Base-by-base conservation (phyloP, 2,797 vertebrate genomes). In the Pseudomugil gertrudae region DNA sequence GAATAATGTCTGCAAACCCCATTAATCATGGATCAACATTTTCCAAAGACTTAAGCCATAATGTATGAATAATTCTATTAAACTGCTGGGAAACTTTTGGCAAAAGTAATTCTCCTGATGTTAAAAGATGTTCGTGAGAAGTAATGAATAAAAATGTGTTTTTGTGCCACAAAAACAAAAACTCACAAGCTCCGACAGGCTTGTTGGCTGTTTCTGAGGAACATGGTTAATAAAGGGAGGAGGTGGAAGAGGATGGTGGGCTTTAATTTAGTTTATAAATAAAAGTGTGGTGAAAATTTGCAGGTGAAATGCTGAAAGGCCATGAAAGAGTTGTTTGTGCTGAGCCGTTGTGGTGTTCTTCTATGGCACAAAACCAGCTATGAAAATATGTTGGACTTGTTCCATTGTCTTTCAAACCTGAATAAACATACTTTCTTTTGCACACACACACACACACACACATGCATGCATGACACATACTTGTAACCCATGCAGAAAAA, bases 11-110 rank as follows among this genome's bases (percentile, higher is more conserved):
- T 59, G 52, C 13, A 66, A 79, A 74, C 73, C 63, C 66, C 38
- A 27, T 14, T 74, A 65, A 84, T 77, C 59, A 7, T 23, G 52
- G 67, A 84, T 89, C 80, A 80, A 80, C 67, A 69, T 71, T 84
- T 74, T 63, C 47, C 7, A 5, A 59, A 4, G 57, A 58, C 52
- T 27, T 23, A 21, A 71, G 63, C 64, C 23, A n/a, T 21, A 51
- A 30, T 57, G 26, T 64, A 17, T n/a, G 66, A 35, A 53, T 53
- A 52, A 33, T 58, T 9, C 29, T n/a, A n/a, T 50, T 11, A 1
- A 63, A 29, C 11, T 15, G 15, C 30, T 38, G 19, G 9, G n/a
- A n/a, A n/a, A n/a, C n/a, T n/a, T n/a, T n/a, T n/a, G 4, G 35
- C 53, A n/a, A 64, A 43, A 53, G 15, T 3, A 2, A 15, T 66